Base-by-base conservation (phyloP, 2,797 vertebrate genomes). In the Sebastes alutus region DNA sequence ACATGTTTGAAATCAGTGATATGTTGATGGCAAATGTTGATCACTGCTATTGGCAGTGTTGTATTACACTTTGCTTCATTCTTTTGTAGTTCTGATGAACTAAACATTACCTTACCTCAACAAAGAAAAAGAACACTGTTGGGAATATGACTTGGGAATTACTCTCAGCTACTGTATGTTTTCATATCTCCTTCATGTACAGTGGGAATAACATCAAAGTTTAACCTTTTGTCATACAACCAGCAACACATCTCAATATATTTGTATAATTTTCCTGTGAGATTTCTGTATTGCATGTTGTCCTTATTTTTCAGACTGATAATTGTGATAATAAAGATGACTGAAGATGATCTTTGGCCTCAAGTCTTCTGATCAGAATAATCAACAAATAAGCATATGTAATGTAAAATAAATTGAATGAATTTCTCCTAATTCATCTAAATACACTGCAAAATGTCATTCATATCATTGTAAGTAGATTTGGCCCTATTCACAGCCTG, bases 191-290 rank as follows among this genome's bases (percentile, higher is more conserved):
- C 71, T 89, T 88, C 60, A 75, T 94, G 91, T 91, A 85, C 87
- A 91, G 80, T 90, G 80, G 35, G 87, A 84, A 89, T 54, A 86
- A 80, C 65, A 91, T 87, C 46, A 75, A 81, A 89, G 85, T 89
- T 89, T 1, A 86, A 83, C 25, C 66, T 86, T 83, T 68, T 88
- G 91, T 93, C 83, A 91, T 79, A 80, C 84, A 91, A 90, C 77
- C 87, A 90, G 78, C 90, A 89, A 86, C 86, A 92, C 81, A 91
- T 88, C 78, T 89, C 90, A 90, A 87, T 94, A 91, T 95, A 92
- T 94, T 94, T 93, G 93, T 95, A 87, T 82, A 61, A 74, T 93
- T 92, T 94, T 81, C 66, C 88, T 92, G 92, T 93, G 72, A 82
- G 73, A 55, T 86, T 64, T 85, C 42, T 72, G 76, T 92, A 85